Evolutionary conservation across 2,888 invertebrate species (phyloP).

Genomic region (Tipula vernalis): DNA sequence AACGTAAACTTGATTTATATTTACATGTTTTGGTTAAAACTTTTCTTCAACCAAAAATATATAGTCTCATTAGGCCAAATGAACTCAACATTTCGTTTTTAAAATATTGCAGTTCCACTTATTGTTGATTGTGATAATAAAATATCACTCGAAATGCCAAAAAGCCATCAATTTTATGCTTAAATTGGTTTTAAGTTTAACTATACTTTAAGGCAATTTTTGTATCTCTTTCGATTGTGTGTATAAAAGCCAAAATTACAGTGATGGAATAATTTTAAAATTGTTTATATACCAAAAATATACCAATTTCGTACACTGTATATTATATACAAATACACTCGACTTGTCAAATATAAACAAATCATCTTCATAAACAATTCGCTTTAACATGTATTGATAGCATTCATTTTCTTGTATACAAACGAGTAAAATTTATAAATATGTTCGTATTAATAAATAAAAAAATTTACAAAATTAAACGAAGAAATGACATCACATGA

Average conservation of each 20-base stretch:
- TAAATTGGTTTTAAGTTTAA: neutral
- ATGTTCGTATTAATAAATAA: neutral
- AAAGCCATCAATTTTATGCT: neutral
- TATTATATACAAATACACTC: neutral
- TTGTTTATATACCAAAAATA: neutral
- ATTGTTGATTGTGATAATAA: neutral
- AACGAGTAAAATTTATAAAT: neutral
- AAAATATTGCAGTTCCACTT: neutral
- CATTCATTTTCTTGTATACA: neutral
- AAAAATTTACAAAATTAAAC: neutral
- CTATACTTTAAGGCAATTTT: neutral
- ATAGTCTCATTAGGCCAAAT: neutral
- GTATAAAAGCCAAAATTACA: neutral
- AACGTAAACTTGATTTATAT: neutral
- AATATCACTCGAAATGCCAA: neutral
- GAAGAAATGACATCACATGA: neutral
- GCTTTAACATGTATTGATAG: neutral
- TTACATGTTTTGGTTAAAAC: neutral
- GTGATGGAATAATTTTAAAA: neutral
- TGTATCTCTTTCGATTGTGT: too few relatives aligned
- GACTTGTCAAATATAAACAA: neutral
- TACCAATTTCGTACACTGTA: neutral
- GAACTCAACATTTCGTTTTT: neutral
- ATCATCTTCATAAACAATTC: neutral
- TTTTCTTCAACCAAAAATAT: neutral